phyloP scores from a whole-genome alignment of 1,140 invertebrate species.

The Caenorhabditis latens region DNA sequence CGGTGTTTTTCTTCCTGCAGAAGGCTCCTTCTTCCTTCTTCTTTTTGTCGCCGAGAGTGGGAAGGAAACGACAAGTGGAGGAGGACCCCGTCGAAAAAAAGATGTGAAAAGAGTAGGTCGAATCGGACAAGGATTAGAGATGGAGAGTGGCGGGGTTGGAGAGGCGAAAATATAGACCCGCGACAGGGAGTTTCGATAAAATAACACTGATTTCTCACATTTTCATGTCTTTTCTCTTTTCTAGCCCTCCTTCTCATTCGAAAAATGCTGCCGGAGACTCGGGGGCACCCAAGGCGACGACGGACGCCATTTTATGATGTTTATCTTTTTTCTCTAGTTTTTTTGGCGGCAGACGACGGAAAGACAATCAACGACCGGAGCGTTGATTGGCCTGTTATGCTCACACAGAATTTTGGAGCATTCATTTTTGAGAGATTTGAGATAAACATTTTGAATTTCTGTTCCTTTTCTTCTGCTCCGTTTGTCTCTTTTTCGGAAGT shows the following conservation, averaged over 20 bases:
- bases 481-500: too few species aligned
- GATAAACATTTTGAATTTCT: not conserved
- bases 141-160: not conserved
- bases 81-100: slow-evolving; percentile 31
- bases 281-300: not conserved
- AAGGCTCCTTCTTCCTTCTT: slow-evolving; percentile 28
- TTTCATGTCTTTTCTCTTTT: slow-evolving; percentile 43
- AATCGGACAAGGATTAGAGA: slow-evolving; percentile 52
- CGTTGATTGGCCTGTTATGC: slow-evolving; percentile 46
- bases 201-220: slow-evolving; percentile 51
- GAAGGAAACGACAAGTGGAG: slow-evolving; percentile 48
- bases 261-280: not conserved
- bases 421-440: not conserved
- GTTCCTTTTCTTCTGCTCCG: not conserved
- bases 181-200: slow-evolving; percentile 30
- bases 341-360: not conserved
- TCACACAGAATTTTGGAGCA: not conserved
- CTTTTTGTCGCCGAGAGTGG: slow-evolving; percentile 47
- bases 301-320: slow-evolving; percentile 52
- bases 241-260: not conserved
- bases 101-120: slow-evolving; percentile 47
- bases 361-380: slow-evolving; percentile 19
- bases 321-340: slow-evolving; percentile 3
- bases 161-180: not conserved
- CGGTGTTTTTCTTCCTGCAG: slow-evolving; percentile 21